These are phyloP conservation scores for Coturnix japonica DNA, from an alignment of 2,113 vertebrate genomes.

Conservation along the genomic window DNA sequence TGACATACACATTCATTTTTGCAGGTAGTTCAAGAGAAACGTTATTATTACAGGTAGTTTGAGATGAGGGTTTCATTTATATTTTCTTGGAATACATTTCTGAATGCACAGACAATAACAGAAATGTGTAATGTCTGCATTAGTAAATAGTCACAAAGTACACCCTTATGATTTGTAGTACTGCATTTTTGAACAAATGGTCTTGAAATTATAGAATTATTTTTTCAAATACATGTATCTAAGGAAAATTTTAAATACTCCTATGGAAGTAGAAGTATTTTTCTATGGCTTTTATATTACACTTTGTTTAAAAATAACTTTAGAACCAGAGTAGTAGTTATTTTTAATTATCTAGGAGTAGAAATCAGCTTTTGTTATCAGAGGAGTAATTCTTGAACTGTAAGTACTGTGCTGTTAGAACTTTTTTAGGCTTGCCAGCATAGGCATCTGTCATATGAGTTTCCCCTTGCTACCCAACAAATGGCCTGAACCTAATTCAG, in stretches of 20 bases:
- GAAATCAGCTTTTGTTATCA: not conserved
- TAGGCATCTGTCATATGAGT: slow-evolving; percentile 56
- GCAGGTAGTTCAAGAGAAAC: not conserved
- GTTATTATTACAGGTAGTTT: not conserved
- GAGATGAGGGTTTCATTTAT: not conserved
- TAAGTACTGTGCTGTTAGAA: slow-evolving; percentile 2
- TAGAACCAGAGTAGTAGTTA: not conserved
- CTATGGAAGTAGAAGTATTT: not conserved
- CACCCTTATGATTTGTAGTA: not conserved
- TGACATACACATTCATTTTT: not conserved
- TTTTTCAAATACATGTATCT: not conserved
- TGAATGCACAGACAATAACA: not conserved
- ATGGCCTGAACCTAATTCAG: slow-evolving; percentile 65
- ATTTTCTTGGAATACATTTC: not conserved
- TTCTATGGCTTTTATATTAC: not conserved
- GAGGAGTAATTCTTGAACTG: slow-evolving; percentile 5
- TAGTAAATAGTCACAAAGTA: not conserved
- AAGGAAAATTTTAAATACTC: not conserved
- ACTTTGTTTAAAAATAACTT: not conserved
- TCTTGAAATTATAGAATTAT: not conserved
- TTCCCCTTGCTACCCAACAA: slow-evolving; percentile 58
- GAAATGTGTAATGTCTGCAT: not conserved
- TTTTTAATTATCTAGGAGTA: not conserved
- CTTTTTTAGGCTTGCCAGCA: slow-evolving; percentile 16
- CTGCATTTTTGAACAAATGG: not conserved